Percentiles rank a stretch among this genome's conserved stretches.
Evolutionary conservation across 2,888 invertebrate species (phyloP).

Genomic region (Dryocosmus kuriphilus): DNA sequence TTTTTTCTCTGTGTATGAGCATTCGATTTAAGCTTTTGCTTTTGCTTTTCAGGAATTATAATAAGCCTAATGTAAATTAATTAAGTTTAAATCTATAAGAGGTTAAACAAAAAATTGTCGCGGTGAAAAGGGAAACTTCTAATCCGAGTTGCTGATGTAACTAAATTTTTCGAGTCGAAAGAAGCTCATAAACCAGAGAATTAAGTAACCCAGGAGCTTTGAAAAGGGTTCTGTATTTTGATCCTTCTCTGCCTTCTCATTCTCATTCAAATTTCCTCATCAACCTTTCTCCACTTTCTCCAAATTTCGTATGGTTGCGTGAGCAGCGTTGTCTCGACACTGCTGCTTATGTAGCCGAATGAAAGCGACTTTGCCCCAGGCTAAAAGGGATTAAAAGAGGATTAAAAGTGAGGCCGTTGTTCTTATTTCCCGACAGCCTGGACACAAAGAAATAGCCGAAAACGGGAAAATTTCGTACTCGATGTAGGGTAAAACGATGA

Average conservation of each 20-base stretch:
- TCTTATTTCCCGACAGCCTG: slow-evolving; percentile 51
- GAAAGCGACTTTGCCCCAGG: slow-evolving; percentile 57
- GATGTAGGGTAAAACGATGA: not conserved
- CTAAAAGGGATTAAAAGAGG: slow-evolving; percentile 62
- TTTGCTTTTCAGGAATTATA: not conserved
- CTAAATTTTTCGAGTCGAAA: slow-evolving; percentile 2
- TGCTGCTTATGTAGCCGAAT: slow-evolving; percentile 51
- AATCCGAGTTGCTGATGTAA: not conserved
- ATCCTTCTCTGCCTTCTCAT: slow-evolving; percentile 44
- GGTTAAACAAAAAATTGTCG: not conserved
- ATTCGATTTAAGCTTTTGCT: no score
- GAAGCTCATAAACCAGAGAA: slow-evolving; percentile 16
- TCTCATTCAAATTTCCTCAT: slow-evolving; percentile 44
- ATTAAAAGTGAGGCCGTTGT: slow-evolving; percentile 57
- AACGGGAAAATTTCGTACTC: slow-evolving; percentile 49
- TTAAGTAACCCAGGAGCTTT: slow-evolving; percentile 26
- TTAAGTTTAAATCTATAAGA: not conserved
- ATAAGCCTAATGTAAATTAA: not conserved
- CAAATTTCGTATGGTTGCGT: slow-evolving; percentile 13
- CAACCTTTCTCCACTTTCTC: slow-evolving; percentile 28
- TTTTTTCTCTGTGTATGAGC: no score
- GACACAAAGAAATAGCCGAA: slow-evolving; percentile 53
- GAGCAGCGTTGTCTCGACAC: slow-evolving; percentile 49
- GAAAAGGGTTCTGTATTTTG: slow-evolving; percentile 43
- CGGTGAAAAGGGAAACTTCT: not conserved